Conservation (phyloP, 2,797 vertebrate genomes). For the Centroberyx gerrardi region DNA sequence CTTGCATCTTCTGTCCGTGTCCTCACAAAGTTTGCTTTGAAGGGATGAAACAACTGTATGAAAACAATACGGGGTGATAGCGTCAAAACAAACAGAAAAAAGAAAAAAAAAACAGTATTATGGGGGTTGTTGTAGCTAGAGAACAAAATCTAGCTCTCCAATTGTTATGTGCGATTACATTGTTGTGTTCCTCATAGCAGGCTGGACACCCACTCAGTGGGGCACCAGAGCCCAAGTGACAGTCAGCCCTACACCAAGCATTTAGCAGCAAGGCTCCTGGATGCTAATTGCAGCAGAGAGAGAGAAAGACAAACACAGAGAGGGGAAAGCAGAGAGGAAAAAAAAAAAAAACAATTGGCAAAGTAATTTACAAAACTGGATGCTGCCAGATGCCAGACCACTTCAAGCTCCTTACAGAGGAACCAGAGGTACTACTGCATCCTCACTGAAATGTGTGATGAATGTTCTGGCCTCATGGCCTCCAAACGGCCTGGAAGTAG, state of each 20-base stretch:
- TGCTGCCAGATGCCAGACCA: slow-evolving; percentile 19
- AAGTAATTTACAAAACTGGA: too few species aligned
- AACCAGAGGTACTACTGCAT: background rate
- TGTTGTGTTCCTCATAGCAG: background rate
- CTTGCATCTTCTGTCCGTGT: slow-evolving; percentile 17
- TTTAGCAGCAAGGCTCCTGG: slow-evolving; percentile 11
- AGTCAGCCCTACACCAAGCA: too few species aligned
- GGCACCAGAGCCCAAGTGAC: slow-evolving; percentile 10
- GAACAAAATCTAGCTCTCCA: background rate
- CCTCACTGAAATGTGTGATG: background rate
- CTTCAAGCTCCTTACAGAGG: slow-evolving; percentile 9
- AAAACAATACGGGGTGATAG: slow-evolving; percentile 16
- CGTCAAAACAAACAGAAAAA: slow-evolving; percentile 9
- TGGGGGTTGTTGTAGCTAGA: background rate
- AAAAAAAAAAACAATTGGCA: too few species aligned
- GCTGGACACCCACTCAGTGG: slow-evolving; percentile 32
- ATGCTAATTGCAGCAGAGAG: slow-evolving; percentile 29
- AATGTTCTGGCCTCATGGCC: background rate
- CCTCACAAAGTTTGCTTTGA: slow-evolving; percentile 33
- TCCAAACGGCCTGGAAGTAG: background rate
- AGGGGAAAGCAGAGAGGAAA: background rate
- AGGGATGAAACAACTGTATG: slow-evolving; percentile 29
- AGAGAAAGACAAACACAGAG: slow-evolving; percentile 2
- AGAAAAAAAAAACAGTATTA: background rate
- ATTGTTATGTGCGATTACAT: background rate